phyloP scores from a whole-genome alignment of 2,888 invertebrate genomes.

The Ecdyonurus torrentis region DNA sequence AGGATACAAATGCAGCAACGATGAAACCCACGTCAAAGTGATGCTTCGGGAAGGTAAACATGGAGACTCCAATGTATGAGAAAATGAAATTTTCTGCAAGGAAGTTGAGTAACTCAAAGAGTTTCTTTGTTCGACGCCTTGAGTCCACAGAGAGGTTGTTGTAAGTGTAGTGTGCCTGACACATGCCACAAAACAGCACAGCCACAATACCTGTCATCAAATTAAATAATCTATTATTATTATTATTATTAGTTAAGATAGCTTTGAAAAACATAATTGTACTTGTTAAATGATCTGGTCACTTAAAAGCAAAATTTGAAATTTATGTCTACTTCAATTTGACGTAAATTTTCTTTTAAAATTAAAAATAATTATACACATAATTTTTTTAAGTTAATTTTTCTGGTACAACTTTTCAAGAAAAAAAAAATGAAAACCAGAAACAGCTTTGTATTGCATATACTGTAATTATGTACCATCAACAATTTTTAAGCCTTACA shows the following conservation, averaged over 20 bases:
- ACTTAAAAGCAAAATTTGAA: not conserved
- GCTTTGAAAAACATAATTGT: not conserved
- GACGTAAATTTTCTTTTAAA: too few species aligned
- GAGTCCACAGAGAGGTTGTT: constrained; percentile 86
- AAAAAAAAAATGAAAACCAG: too few species aligned
- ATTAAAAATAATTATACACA: too few species aligned
- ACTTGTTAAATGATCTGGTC: not conserved
- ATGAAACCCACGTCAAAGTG: constrained; percentile 88
- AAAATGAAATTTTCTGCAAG: constrained; percentile 97
- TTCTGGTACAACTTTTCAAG: too few species aligned
- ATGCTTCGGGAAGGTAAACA: constrained; percentile 94
- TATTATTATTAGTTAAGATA: not conserved
- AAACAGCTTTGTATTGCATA: too few species aligned
- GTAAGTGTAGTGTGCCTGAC: constrained; percentile 98
- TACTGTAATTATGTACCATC: too few species aligned
- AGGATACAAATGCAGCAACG: constrained; percentile 85
- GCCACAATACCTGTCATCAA: constrained; percentile 93
- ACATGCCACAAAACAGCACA: constrained; percentile 95
- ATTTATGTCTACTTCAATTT: too few species aligned
- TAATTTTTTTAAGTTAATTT: too few species aligned
- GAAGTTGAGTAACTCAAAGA: constrained; percentile 89
- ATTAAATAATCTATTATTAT: not conserved
- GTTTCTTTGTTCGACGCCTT: constrained; percentile 70
- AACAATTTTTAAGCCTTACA: too few species aligned
- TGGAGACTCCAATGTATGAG: constrained; percentile 95